Base-by-base conservation (phyloP, 1,140 invertebrate genomes). In the Ceratoteleas bidentatus region DNA sequence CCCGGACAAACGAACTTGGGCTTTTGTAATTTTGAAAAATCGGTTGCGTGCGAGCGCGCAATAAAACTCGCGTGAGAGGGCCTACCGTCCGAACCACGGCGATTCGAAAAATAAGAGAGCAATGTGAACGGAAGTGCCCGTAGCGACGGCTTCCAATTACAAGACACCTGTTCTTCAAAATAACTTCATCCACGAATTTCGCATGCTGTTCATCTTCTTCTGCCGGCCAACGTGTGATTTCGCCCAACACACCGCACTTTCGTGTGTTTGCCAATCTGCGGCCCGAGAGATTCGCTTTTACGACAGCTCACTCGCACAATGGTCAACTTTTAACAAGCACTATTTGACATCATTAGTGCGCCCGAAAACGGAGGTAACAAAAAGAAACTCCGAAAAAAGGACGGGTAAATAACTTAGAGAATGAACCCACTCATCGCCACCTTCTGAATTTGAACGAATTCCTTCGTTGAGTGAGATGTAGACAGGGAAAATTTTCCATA, bases 121-220 rank as follows among this genome's bases (percentile, higher is more conserved):
- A 72, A 75, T 47, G 58, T 70, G 61, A 84, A 80, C 84, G 85
- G 84, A 85, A 84, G 83, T 85, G 81, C 79, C 72, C 61, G 62
- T 81, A 62, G 78, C 74, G 68, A 80, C 73, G 60, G 85, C 79
- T 77, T 68, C 77, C 74, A 84, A 85, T 87, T 87, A 85, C 72
- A 65, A 69, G 76, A 82, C 86, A 87, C 83, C 85, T 86, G 85
- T 81, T 85, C 82, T 73, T 77, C 74, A 68, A 62, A 83, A 86
- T 81, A 83, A 87, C 85, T 87, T 86, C 72, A 85, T 86, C 78
- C 80, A 83, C 79, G 54, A 79, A 79, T 75, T 84, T 83, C 36
- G 53, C 58, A 70, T 77, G 74, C 73, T 43, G 8, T 15, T 61
- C 65, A 52, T 58, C 56, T 50, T 50, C 54, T 62, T 24, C 24